Evolutionary conservation across 2,113 vertebrate species (phyloP).

Genomic region (Lichenostomus cassidix): DNA sequence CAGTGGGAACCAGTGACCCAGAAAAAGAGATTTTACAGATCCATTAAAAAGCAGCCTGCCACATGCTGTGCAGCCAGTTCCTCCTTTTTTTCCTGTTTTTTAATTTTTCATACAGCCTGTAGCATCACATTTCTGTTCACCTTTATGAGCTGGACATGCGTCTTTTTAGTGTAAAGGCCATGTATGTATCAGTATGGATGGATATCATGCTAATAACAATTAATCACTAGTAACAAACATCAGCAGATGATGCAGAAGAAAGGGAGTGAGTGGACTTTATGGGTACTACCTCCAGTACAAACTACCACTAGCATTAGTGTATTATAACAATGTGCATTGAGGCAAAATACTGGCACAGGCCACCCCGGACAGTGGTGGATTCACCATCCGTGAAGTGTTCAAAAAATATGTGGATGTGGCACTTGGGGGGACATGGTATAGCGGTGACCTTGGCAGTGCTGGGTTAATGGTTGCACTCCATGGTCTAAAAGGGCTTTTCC

Average conservation of each 20-base stretch:
- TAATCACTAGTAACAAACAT: not conserved
- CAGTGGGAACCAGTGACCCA: not conserved
- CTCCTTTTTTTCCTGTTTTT: not conserved
- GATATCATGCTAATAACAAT: not conserved
- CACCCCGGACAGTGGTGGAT: not conserved
- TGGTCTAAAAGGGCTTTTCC: not conserved
- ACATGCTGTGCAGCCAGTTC: not conserved
- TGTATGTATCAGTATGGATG: not conserved
- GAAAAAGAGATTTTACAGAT: not conserved
- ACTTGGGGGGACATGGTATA: not conserved
- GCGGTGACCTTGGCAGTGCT: not conserved
- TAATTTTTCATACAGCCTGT: not conserved
- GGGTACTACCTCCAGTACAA: not conserved
- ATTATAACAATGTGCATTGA: not conserved
- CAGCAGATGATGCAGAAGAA: not conserved
- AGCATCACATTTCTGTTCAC: not conserved
- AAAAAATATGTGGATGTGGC: not conserved
- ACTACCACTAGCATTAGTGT: too few relatives aligned
- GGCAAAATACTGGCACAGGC: not conserved
- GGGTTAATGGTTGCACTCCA: not conserved
- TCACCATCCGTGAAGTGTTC: not conserved
- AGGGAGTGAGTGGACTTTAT: accelerated
- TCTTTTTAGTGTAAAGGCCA: not conserved
- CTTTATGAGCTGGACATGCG: accelerated
- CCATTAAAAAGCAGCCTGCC: not conserved